phyloP scores from a whole-genome alignment of 2,888 invertebrate species.

The Idaea aversata region DNA sequence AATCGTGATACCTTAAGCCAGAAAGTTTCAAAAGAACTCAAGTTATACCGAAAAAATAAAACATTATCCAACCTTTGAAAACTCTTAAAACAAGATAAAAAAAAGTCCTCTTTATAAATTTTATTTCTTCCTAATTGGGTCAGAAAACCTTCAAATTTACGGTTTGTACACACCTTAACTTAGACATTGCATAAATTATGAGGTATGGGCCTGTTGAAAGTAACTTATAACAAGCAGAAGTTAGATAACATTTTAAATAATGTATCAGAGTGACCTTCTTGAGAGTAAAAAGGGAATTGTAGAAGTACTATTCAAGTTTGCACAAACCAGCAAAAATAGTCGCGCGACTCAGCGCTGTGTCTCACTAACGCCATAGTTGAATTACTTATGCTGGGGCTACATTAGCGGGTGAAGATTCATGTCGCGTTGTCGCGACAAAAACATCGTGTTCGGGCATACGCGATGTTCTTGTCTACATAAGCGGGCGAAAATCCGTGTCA shows the following conservation, averaged over 20 bases:
- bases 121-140: slow-evolving; percentile 30
- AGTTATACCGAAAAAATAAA: background rate
- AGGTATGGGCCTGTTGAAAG: slow-evolving; percentile 19
- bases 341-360: background rate
- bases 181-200: slow-evolving; percentile 28
- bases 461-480: too few relatives aligned
- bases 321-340: background rate
- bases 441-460: too few relatives aligned
- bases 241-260: slow-evolving; percentile 18
- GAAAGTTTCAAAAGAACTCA: too few relatives aligned
- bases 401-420: too few relatives aligned
- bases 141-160: slow-evolving; percentile 24
- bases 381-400: too few relatives aligned
- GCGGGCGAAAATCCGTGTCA: too few relatives aligned
- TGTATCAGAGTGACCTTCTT: slow-evolving; percentile 8
- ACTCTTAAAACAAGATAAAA: slow-evolving; percentile 2
- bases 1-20: too few relatives aligned
- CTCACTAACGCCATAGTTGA: background rate
- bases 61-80: background rate
- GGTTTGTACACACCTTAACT: slow-evolving; percentile 23
- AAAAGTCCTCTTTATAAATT: slow-evolving; percentile 17
- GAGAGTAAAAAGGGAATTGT: background rate
- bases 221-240: slow-evolving; percentile 29
- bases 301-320: slow-evolving; percentile 5
- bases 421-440: too few relatives aligned